phyloP scores from a whole-genome alignment of 2,113 vertebrate genomes.

The Forbesichthys agassizii region DNA sequence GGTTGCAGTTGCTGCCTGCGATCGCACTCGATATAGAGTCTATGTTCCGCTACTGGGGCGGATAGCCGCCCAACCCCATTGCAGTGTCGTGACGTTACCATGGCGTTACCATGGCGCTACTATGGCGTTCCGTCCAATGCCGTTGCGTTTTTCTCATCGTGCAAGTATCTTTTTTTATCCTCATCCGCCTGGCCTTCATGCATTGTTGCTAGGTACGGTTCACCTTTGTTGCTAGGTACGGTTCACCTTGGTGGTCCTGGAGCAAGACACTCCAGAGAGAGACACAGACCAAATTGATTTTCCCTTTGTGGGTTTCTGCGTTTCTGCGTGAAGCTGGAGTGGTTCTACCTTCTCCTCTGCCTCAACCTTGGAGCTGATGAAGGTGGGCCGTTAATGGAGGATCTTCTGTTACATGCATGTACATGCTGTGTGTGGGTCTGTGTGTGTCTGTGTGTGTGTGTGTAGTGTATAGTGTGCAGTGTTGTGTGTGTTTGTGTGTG shows the following conservation, averaged over 20 bases:
- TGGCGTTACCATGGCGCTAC: conserved; percentile 57
- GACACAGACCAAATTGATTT: conserved; percentile 64
- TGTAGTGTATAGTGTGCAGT: no score
- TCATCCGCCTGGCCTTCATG: background rate
- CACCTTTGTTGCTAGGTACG: conserved; percentile 51
- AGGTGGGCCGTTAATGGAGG: conserved; percentile 11
- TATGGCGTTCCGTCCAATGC: conserved; percentile 35
- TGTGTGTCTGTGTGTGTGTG: background rate
- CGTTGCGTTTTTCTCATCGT: conserved; percentile 15
- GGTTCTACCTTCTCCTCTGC: conserved; percentile 46
- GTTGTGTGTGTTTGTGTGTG: no score
- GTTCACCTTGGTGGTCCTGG: conserved; percentile 66
- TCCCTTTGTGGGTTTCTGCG: conserved; percentile 44
- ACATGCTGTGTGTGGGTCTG: background rate
- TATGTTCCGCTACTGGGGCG: no score
- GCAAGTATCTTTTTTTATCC: conserved; percentile 25
- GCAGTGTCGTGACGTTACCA: conserved; percentile 3
- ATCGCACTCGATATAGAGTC: no score
- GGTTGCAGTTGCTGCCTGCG: no score
- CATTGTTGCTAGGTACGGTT: conserved; percentile 42
- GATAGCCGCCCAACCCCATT: no score
- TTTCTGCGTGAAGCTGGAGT: conserved; percentile 46
- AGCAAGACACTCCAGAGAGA: conserved; percentile 44
- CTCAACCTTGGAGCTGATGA: conserved; percentile 57
- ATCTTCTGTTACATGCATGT: background rate